These are phyloP conservation scores for Odontocolon sp. DNA, from an alignment of 2,888 invertebrate species.

Conservation along the genomic window DNA sequence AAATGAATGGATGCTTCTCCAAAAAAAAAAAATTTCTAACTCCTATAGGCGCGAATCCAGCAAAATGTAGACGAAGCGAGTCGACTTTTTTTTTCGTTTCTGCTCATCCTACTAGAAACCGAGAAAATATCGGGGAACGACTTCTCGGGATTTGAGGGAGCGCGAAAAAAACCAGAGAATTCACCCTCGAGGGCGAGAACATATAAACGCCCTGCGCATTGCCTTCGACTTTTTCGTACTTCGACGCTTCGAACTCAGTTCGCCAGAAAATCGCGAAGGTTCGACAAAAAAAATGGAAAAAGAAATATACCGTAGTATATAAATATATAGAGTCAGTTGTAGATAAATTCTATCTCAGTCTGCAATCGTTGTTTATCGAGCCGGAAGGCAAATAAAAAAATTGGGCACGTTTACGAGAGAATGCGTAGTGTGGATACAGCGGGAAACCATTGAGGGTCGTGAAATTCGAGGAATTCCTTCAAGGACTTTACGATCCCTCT, in stretches of 20 bases:
- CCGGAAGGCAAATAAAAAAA: slow-evolving; percentile 50
- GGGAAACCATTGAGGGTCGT: slow-evolving; percentile 1
- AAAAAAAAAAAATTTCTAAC: no score
- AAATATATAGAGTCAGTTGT: slow-evolving; percentile 28
- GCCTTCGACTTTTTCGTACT: background rate
- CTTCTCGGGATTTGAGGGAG: slow-evolving; percentile 8
- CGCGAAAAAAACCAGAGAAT: slow-evolving; percentile 15
- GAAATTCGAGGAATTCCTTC: slow-evolving; percentile 15
- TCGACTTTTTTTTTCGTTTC: slow-evolving; percentile 20
- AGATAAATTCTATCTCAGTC: slow-evolving; percentile 51
- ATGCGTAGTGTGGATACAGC: background rate
- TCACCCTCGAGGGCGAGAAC: background rate
- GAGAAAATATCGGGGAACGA: slow-evolving; percentile 1
- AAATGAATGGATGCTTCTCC: no score
- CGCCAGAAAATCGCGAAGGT: slow-evolving; percentile 25
- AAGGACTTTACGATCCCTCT: slow-evolving; percentile 25
- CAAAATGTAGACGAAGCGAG: background rate
- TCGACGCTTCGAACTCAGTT: background rate
- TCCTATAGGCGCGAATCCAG: background rate
- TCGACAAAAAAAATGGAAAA: slow-evolving; percentile 17
- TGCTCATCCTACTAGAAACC: background rate
- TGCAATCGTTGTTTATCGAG: slow-evolving; percentile 73
- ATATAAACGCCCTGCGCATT: background rate
- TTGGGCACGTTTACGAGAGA: background rate
- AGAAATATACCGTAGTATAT: slow-evolving; percentile 3